A percentile compares a stretch with the other conserved stretches of the same genome.
Evolutionary conservation across 1,140 invertebrate species (phyloP).

Genomic region (Psilanteris sp.): DNA sequence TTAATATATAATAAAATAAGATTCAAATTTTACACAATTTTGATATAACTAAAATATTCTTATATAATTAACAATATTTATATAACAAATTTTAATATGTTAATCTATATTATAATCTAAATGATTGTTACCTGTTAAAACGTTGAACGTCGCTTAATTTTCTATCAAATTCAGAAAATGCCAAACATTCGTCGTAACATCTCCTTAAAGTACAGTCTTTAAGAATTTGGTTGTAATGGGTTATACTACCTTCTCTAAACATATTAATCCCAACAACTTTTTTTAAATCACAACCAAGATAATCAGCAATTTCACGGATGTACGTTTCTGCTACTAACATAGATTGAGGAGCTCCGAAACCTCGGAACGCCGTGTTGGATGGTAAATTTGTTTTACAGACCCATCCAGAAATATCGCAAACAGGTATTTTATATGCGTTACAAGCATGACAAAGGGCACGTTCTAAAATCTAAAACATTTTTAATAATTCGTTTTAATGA

Average conservation of each 20-base stretch:
- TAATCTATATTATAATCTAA: too few relatives aligned
- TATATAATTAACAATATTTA: too few relatives aligned
- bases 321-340: constrained; percentile 92
- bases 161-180: constrained; percentile 84
- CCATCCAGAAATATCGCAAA: constrained; percentile 84
- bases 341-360: constrained; percentile 93
- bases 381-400: constrained; percentile 91
- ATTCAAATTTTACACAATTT: too few relatives aligned
- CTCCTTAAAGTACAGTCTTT: constrained; percentile 87
- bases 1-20: too few relatives aligned
- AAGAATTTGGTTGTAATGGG: constrained; percentile 89
- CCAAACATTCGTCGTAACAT: constrained; percentile 91
- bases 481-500: too few relatives aligned
- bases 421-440: constrained; percentile 89
- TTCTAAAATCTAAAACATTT: constrained; percentile 83
- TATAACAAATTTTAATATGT: too few relatives aligned
- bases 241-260: constrained; percentile 88
- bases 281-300: constrained; percentile 82
- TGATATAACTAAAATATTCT: too few relatives aligned
- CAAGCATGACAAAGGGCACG: constrained; percentile 88
- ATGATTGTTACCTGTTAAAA: constrained; percentile 91
- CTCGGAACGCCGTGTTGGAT: constrained; percentile 94
- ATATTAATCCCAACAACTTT: constrained; percentile 86
- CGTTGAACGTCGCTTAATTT: constrained; percentile 82
- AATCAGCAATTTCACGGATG: constrained; percentile 87